Conservation (phyloP, 2,888 invertebrate species). For the Drosophila suboccidentalis region DNA sequence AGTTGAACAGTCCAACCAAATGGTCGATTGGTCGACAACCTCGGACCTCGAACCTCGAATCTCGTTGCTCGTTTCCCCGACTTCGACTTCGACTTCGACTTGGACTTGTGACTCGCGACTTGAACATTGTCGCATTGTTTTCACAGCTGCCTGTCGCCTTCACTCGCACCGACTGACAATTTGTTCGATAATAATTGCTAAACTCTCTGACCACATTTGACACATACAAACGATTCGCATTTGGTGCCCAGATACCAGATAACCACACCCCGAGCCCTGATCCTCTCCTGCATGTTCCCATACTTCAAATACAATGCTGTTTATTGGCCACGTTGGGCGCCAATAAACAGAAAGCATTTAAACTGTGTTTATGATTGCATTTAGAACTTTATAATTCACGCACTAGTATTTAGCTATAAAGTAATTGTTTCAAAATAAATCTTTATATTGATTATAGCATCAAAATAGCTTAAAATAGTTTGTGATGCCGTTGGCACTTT, state of each 20-base stretch:
- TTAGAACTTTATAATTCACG: neutral
- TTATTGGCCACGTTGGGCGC: constrained; percentile 1
- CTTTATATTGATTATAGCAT: neutral
- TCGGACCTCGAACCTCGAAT: constrained; percentile 12
- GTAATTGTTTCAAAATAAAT: neutral
- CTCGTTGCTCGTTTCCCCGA: constrained; percentile 4
- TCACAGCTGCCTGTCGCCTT: constrained; percentile 73
- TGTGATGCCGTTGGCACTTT: neutral
- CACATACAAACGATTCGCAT: constrained; percentile 42
- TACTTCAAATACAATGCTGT: constrained; percentile 1
- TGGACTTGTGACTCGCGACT: constrained; percentile 9
- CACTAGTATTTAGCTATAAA: neutral
- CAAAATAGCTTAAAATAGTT: neutral
- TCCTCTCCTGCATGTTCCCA: neutral
- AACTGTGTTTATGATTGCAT: neutral
- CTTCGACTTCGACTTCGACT: neutral
- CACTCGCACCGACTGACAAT: constrained; percentile 81
- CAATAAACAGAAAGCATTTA: neutral
- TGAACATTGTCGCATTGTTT: constrained; percentile 73
- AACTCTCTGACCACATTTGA: constrained; percentile 84
- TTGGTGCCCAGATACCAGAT: constrained; percentile 2
- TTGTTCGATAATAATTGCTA: constrained; percentile 86
- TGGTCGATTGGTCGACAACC: constrained; percentile 41
- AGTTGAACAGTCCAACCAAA: constrained; percentile 28
- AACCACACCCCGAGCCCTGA: neutral